Conservation (phyloP, 1,140 invertebrate genomes). For the Microplitis demolitor region DNA sequence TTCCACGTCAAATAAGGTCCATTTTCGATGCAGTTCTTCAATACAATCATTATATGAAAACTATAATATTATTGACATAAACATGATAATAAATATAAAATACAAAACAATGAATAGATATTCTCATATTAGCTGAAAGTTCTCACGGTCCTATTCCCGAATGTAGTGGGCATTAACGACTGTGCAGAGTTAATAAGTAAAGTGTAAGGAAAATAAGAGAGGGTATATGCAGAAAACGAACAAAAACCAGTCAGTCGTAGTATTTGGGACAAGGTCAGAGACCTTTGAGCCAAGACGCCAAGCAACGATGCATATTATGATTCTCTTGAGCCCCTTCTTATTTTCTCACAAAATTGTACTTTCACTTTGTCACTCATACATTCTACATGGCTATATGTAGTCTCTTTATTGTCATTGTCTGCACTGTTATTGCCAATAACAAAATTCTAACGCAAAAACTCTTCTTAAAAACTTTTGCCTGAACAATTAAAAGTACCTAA, state of each 20-base stretch:
- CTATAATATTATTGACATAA: no score
- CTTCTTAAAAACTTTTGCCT: no score
- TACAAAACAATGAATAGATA: no score
- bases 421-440: no score
- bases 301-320: slow-evolving; percentile 29
- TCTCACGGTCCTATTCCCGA: slow-evolving; percentile 30
- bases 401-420: slow-evolving; percentile 3
- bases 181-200: background rate
- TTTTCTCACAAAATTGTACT: slow-evolving; percentile 45
- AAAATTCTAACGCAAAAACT: background rate
- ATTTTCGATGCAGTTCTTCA: no score
- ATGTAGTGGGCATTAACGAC: background rate
- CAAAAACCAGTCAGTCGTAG: slow-evolving; percentile 43
- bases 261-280: slow-evolving; percentile 63
- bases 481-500: no score
- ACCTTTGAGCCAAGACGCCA: slow-evolving; percentile 43
- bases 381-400: background rate
- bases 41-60: no score
- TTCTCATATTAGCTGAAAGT: background rate
- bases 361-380: slow-evolving; percentile 47
- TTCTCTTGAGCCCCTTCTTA: slow-evolving; percentile 15
- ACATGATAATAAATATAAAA: no score
- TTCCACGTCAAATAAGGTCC: no score
- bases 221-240: slow-evolving; percentile 42
- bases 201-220: slow-evolving; percentile 19